phyloP scores from a whole-genome alignment of 2,797 vertebrate genomes.

The Danio tinwini region DNA sequence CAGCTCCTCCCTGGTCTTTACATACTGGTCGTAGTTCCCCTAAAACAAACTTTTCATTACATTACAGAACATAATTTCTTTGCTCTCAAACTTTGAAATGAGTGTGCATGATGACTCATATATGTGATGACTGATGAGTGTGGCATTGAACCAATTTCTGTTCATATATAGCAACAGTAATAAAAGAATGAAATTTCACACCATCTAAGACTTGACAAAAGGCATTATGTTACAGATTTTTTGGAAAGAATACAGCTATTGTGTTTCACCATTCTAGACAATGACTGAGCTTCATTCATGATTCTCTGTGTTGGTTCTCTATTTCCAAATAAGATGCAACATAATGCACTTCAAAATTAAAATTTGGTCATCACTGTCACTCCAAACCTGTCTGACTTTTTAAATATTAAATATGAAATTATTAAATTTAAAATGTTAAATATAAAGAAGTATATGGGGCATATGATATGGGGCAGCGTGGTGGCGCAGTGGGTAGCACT shows the following conservation, averaged over 20 bases:
- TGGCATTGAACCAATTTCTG: too few relatives aligned
- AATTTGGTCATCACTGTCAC: too few relatives aligned
- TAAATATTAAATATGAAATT: too few relatives aligned
- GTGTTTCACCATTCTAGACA: not conserved
- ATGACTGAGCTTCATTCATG: not conserved
- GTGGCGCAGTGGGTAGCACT: too few relatives aligned
- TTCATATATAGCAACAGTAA: conserved; percentile 15
- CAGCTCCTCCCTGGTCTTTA: conserved; percentile 96
- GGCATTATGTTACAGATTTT: not conserved
- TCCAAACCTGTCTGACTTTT: not conserved
- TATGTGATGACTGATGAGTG: too few relatives aligned
- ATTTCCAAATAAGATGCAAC: too few relatives aligned
- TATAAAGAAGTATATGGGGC: too few relatives aligned
- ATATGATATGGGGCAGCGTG: too few relatives aligned
- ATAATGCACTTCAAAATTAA: not conserved
- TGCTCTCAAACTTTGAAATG: not conserved
- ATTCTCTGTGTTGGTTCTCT: not conserved
- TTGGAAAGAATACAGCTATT: not conserved
- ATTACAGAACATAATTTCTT: not conserved
- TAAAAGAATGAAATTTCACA: conserved; percentile 2
- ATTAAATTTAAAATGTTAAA: too few relatives aligned
- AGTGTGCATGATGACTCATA: not conserved
- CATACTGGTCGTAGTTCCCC: conserved; percentile 98
- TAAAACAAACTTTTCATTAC: conserved; percentile 59
- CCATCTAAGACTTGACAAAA: not conserved